These are phyloP conservation scores for Nothoprocta pentlandii DNA, from an alignment of 2,113 vertebrate genomes.

Conservation along the genomic window DNA sequence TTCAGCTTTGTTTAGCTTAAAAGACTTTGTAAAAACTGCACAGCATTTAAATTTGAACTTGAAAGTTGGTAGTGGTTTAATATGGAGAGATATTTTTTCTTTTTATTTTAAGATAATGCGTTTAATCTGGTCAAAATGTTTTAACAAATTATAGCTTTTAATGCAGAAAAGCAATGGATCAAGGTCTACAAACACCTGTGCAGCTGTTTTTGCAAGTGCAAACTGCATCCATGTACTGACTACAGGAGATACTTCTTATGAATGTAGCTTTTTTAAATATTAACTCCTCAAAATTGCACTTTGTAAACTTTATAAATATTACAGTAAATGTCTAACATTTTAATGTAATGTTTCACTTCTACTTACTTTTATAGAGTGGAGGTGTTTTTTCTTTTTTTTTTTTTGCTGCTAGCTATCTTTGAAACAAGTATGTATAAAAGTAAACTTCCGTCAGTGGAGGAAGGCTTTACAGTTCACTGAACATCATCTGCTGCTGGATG, in stretches of 20 bases:
- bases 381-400: neutral
- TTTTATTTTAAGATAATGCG: neutral
- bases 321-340: neutral
- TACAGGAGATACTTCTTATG: constrained; percentile 10
- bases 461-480: neutral
- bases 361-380: neutral
- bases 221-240: neutral
- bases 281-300: neutral
- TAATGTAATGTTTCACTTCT: neutral
- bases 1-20: neutral
- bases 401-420: neutral
- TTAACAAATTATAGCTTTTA: neutral
- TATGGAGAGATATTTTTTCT: neutral
- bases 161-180: constrained; percentile 46
- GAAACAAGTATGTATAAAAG: fast-evolving
- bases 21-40: neutral
- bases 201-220: neutral
- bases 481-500: neutral
- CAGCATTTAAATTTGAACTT: neutral
- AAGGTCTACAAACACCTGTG: constrained; percentile 52
- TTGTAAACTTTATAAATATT: neutral
- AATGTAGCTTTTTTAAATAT: neutral
- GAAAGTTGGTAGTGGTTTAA: neutral
- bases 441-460: neutral
- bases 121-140: neutral